Evolutionary conservation across 1,140 invertebrate genomes (phyloP), one percentile per base, ranked within the genome.

Genomic region (Polypedilum pembai): DNA sequence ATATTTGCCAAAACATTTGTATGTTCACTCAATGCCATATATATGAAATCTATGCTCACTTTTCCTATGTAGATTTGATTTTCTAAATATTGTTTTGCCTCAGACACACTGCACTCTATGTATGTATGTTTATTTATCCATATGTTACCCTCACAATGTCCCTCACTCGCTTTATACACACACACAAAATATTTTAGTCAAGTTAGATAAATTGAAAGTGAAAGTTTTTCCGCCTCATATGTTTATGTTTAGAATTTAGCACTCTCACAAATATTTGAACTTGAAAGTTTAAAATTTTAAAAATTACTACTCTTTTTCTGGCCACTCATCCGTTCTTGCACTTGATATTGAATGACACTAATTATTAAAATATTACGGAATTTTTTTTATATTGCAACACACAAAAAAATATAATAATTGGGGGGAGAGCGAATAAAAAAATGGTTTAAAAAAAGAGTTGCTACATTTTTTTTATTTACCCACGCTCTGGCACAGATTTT

Each of bases 11-110:
- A n/a, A n/a, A n/a, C 45, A 56, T n/a, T n/a, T 33, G 5, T 33
- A 33, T 33, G 24, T 33, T 5, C 24, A 33, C 24, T 33, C 24
- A 33, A 33, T 33, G 24, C 24, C 24, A 33, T 33, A 33, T 5
- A 33, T 3, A 33, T 33, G 24, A 33, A 33, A 33, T 33, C 24
- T 33, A 33, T 33, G 24, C 24, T 3, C 1, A 33, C 24, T 33
- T 56, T 56, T 56, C n/a, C 45, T 56, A 56, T 56, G 12, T 33
- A 33, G 24, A 56, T 56, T n/a, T n/a, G 8, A n/a, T n/a, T 56
- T 45, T 56, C 45, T 56, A 56, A 56, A 56, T 56, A 56, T 56
- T 56, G 45, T 56, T 56, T 56, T 56, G 45, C n/a, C n/a, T 33
- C 24, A 3, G 24, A 1, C 24, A 33, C 24, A 33, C n/a, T 56